Base-by-base conservation (phyloP, 2,888 invertebrate species). In the Stictocephala bisonia region DNA sequence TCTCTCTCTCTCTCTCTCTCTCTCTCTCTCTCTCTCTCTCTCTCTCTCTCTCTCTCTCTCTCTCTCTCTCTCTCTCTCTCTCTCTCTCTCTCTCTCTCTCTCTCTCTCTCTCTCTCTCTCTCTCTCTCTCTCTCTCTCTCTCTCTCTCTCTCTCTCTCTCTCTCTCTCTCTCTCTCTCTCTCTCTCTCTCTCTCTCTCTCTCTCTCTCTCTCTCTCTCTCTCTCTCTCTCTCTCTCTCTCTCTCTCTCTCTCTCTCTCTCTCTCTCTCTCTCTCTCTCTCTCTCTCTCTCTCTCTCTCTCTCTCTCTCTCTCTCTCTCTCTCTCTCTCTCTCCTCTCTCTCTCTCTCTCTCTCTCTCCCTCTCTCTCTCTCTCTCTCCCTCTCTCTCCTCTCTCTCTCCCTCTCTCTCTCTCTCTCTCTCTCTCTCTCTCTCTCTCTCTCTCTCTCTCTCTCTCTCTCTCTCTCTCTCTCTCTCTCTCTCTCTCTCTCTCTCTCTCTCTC, bases 351-450 rank as follows among this genome's bases (percentile, higher is more conserved):
- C 35, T 7, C 35, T 11, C 7, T 35, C 35, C 13, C 35, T 11
- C 7, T 35, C 13, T 35, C 7, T 35, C 35, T 13, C 51, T n/a
- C n/a, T 73, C 44, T 24, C 64, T 70, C 31, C 24, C 31, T 60
- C 53, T 40, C 66, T 56, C 64, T 41, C 70, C 53, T 58, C 73
- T 71, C 68, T 58, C 73, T 56, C 70, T 50, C 73, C 44, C n/a
- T n/a, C 71, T 74, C 74, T 56, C 67, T 71, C 73, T 64, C 27
- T 15, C 58, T 66, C 13, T 60, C 53, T 40, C 66, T 18, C 68
- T 31, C 56, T 22, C 58, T 44, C 58, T 35, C 51, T 20, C 29
- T 48, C 31, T 48, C 53, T 35, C 51, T 29, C 31, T 31, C 26
- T 29, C 18, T 13, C 69, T 27, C 68, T n/a, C 15, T 35, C 26